Evolutionary conservation across 2,113 vertebrate genomes (phyloP).

Genomic region (Tenebrosternarchus preto): DNA sequence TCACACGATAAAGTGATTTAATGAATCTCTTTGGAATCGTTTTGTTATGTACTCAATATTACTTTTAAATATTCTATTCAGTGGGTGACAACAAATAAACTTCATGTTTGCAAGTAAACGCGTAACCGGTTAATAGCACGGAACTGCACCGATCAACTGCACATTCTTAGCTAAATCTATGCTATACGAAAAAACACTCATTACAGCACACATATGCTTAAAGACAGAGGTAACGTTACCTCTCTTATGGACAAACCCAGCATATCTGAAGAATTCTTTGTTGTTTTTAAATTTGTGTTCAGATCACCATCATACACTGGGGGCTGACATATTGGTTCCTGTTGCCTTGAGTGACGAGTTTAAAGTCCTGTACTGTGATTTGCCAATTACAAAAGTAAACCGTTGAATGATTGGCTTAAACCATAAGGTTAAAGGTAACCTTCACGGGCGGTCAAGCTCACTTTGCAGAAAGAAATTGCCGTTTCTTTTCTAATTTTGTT

Average conservation of each 20-base stretch:
- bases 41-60: too few species aligned
- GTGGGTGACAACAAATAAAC: too few species aligned
- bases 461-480: neutral
- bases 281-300: constrained; percentile 41
- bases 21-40: too few species aligned
- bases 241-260: constrained; percentile 80
- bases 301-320: neutral
- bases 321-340: constrained; percentile 68
- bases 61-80: too few species aligned
- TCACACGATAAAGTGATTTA: too few species aligned
- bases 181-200: neutral
- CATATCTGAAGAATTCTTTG: constrained; percentile 65
- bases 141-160: too few species aligned
- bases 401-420: constrained; percentile 70
- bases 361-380: constrained; percentile 70
- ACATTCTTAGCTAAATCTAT: too few species aligned
- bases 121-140: too few species aligned
- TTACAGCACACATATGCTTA: neutral
- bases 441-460: neutral
- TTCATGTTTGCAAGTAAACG: too few species aligned
- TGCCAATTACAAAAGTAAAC: constrained; percentile 55
- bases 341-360: neutral
- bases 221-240: constrained; percentile 62
- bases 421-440: neutral
- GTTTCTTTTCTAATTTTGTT: too few species aligned